Evolutionary conservation across 2,113 vertebrate species (phyloP), one percentile per base, ranked within the genome.

Genomic region (Pholis gunnellus): DNA sequence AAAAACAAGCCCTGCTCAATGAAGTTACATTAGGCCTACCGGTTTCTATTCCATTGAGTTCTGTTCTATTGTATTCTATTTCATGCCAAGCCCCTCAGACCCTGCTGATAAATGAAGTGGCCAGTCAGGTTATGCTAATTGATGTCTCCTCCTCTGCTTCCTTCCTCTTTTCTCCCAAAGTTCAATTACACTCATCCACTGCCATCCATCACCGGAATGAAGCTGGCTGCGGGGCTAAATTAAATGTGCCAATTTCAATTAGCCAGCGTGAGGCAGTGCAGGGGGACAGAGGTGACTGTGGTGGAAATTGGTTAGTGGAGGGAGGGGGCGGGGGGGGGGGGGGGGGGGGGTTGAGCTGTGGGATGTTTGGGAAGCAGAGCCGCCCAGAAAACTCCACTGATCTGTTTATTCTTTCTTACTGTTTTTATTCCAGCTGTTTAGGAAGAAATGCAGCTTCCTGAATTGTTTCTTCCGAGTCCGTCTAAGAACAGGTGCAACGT

Each of bases 161-260:
- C 92, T 94, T 94, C 94, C 91, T 90, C 87, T 91, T 84, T 87
- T 92, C 91, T 94, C 91, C 91, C 94, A 92, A 94, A 95, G 94
- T 95, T 93, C 91, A 95, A 94, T 96, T 95, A 95, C 87, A 93
- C 87, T 94, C 94, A 90, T 92, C 93, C 88, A 93, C 83, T 79
- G 90, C 90, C 94, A 95, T 96, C 94, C 92, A 95, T 95, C 95
- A 96, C 90, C 73, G 88, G 90, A 93, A 95, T 91, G 92, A 91
- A 94, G 93, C 88, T 80, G 92, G 93, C 93, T 87, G 90, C 72
- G 86, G 87, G 89, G 92, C 91, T 83, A 95, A 96, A 96, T 95
- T 94, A 95, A 95, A 96, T 89, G 90, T 95, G 95, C 90, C 94
- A 92, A 93, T 95, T 95, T 93, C 92, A 95, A 95, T 96, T 94